phyloP scores from a whole-genome alignment of 2,888 invertebrate species.

The Andrena trimmerana region DNA sequence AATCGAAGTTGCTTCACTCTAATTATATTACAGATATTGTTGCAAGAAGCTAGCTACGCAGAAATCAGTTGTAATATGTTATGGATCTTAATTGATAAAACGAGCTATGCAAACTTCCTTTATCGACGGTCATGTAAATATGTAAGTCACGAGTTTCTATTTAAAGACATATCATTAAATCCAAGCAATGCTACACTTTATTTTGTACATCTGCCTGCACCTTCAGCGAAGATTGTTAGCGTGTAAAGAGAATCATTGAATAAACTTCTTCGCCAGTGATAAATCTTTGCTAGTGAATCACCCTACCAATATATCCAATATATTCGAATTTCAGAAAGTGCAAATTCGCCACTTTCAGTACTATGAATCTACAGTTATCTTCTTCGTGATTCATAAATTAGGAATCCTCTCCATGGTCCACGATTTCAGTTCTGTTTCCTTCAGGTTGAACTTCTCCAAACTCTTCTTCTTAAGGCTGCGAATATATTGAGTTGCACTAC shows the following conservation, averaged over 20 bases:
- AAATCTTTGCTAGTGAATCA: background rate
- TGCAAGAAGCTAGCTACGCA: background rate
- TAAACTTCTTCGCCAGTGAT: conserved; percentile 46
- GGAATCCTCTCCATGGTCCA: too few relatives aligned
- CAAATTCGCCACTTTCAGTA: too few relatives aligned
- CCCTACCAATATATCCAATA: background rate
- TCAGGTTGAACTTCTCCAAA: too few relatives aligned
- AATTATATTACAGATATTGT: background rate
- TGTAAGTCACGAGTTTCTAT: conserved; percentile 44
- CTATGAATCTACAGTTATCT: too few relatives aligned
- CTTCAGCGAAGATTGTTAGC: conserved; percentile 37
- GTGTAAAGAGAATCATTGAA: conserved; percentile 31
- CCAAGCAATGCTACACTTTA: conserved; percentile 53
- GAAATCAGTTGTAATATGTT: background rate
- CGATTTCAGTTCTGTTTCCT: too few relatives aligned
- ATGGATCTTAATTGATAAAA: background rate
- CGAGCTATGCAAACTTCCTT: background rate
- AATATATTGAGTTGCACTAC: too few relatives aligned
- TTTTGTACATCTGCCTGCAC: conserved; percentile 59
- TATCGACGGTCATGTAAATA: conserved; percentile 7
- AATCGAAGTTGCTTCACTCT: background rate
- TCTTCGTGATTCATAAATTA: too few relatives aligned
- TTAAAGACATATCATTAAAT: conserved; percentile 62
- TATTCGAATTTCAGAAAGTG: background rate
- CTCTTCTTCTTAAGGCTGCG: too few relatives aligned